A percentile compares a stretch with the other conserved stretches of the same genome.
phyloP scores from a whole-genome alignment of 2,888 invertebrate genomes.

The Cloeon dipterum region DNA sequence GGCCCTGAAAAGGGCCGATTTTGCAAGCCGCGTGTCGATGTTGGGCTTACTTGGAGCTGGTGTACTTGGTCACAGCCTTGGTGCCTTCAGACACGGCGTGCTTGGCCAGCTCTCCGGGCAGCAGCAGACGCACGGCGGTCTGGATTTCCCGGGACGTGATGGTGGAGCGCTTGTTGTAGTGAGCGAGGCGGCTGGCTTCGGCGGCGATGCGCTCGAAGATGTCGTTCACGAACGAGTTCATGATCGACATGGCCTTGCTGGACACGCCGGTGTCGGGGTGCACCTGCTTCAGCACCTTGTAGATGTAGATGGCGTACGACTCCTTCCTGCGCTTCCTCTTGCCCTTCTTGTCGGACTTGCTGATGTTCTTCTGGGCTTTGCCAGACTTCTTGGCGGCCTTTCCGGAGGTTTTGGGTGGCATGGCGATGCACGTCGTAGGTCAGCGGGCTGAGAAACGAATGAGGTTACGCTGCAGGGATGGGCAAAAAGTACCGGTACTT shows the following conservation, averaged over 20 bases:
- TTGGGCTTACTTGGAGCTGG: constrained; percentile 11
- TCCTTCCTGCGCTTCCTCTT: too few species aligned
- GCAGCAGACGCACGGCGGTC: constrained; percentile 36
- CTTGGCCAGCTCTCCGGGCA: constrained; percentile 48
- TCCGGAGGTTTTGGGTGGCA: too few species aligned
- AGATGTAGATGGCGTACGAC: too few species aligned
- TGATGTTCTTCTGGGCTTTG: too few species aligned
- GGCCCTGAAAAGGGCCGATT: constrained; percentile 8
- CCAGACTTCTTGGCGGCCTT: too few species aligned
- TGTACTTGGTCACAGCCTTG: constrained; percentile 35
- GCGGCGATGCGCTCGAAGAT: constrained; percentile 45
- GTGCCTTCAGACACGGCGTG: constrained; percentile 44
- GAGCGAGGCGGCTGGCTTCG: constrained; percentile 37
- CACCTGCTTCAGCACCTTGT: constrained; percentile 34
- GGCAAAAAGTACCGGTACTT: too few species aligned
- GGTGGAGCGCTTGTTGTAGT: constrained; percentile 36
- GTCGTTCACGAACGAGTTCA: constrained; percentile 54
- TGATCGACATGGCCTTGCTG: constrained; percentile 43
- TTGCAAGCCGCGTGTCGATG: too few species aligned
- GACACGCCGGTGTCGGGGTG: constrained; percentile 41
- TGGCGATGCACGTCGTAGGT: too few species aligned
- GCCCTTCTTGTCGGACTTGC: too few species aligned
- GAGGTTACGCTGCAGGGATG: too few species aligned
- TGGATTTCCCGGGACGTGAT: constrained; percentile 45
- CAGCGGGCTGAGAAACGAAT: too few species aligned